Conservation (phyloP, 2,888 invertebrate genomes). For the Noctua janthe region DNA sequence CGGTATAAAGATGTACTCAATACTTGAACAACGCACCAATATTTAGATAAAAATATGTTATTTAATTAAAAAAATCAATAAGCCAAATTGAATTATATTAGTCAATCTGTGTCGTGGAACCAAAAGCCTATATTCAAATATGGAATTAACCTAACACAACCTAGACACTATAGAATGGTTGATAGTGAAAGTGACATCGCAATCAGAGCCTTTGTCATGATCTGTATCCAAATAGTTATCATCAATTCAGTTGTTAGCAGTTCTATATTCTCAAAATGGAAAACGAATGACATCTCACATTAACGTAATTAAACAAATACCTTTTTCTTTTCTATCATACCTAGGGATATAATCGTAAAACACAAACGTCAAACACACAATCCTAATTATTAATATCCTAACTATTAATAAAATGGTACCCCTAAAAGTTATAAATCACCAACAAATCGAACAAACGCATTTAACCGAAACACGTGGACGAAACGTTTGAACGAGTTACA, state of each 20-base stretch:
- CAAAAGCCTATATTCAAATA: not conserved
- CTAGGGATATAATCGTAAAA: not conserved
- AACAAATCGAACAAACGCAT: conserved; percentile 61
- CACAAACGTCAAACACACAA: conserved; percentile 28
- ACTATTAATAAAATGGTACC: conserved; percentile 54
- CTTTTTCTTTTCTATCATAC: not conserved
- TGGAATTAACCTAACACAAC: not conserved
- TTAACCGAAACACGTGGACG: conserved; percentile 62
- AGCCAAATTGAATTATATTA: not conserved
- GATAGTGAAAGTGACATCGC: conserved; percentile 30
- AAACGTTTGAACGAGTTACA: conserved; percentile 56
- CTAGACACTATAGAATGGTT: not conserved
- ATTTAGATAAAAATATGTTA: not conserved
- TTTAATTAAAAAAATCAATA: not conserved
- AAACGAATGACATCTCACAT: not conserved
- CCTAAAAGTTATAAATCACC: conserved; percentile 61
- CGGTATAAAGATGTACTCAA: not conserved
- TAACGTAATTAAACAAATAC: not conserved
- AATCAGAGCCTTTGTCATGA: conserved; percentile 2
- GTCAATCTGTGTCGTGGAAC: not conserved
- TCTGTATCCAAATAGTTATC: not conserved
- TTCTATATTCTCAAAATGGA: not conserved
- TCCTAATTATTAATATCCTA: conserved; percentile 50
- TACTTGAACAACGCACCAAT: not conserved
- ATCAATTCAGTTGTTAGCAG: not conserved